These are phyloP conservation scores for Osmoderma eremita DNA, from an alignment of 2,888 invertebrate species.

Conservation along the genomic window DNA sequence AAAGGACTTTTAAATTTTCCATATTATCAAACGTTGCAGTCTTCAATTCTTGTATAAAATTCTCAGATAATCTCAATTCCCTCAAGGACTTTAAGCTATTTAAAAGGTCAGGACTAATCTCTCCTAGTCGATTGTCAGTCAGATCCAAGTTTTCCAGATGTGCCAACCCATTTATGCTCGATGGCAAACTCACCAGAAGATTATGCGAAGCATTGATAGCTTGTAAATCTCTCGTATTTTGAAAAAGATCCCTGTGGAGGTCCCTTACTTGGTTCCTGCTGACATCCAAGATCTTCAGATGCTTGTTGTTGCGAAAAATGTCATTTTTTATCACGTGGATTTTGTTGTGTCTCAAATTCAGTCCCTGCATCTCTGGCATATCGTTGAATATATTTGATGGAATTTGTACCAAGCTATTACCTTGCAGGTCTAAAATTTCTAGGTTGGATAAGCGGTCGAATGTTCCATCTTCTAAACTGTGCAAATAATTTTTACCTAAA, in stretches of 20 bases:
- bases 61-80: slow-evolving; percentile 78
- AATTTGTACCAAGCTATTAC: slow-evolving; percentile 76
- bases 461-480: slow-evolving; percentile 74
- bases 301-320: slow-evolving; percentile 73
- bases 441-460: slow-evolving; percentile 76
- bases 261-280: slow-evolving; percentile 79
- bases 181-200: slow-evolving; percentile 76
- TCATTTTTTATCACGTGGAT: slow-evolving; percentile 76
- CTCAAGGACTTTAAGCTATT: slow-evolving; percentile 75
- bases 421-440: slow-evolving; percentile 78
- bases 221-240: slow-evolving; percentile 74
- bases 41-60: slow-evolving; percentile 76
- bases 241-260: slow-evolving; percentile 73
- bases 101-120: slow-evolving; percentile 75
- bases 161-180: slow-evolving; percentile 74
- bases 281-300: slow-evolving; percentile 75
- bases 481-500: slow-evolving; percentile 78
- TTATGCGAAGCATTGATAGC: slow-evolving; percentile 83
- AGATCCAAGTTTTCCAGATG: slow-evolving; percentile 79
- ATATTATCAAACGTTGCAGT: slow-evolving; percentile 79
- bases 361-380: slow-evolving; percentile 72
- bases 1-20: slow-evolving; percentile 76
- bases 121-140: slow-evolving; percentile 79
- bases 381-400: slow-evolving; percentile 74
- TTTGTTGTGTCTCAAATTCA: slow-evolving; percentile 81